These are phyloP conservation scores for Molanna angustata DNA, from an alignment of 2,888 invertebrate species.

Conservation along the genomic window DNA sequence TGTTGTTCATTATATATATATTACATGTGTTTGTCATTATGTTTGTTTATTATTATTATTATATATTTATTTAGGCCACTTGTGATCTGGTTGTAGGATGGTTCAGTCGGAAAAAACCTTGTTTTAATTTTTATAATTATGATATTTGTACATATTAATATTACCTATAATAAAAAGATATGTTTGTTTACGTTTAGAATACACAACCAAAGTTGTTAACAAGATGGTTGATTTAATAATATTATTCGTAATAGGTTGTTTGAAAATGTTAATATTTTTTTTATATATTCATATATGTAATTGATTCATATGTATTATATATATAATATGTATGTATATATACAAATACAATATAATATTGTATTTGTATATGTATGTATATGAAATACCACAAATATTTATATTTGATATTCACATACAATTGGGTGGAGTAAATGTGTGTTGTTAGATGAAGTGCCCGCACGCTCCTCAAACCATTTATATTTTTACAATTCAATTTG, in stretches of 20 bases:
- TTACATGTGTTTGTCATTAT: too few species aligned
- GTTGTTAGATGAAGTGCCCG: slow-evolving; percentile 8
- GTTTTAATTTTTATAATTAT: slow-evolving; percentile 26
- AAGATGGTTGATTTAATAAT: slow-evolving; percentile 58
- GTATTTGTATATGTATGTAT: too few species aligned
- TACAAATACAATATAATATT: too few species aligned
- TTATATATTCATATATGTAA: slow-evolving; percentile 20
- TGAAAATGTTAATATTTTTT: slow-evolving; percentile 33
- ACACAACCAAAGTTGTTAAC: slow-evolving; percentile 61
- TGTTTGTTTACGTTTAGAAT: slow-evolving; percentile 55
- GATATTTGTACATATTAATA: slow-evolving; percentile 30
- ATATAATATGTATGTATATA: slow-evolving; percentile 14
- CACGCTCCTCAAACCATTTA: slow-evolving; percentile 25
- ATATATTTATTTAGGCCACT: slow-evolving; percentile 28
- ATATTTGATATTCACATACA: slow-evolving; percentile 6
- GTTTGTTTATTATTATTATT: background rate
- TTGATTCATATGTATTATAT: slow-evolving; percentile 1
- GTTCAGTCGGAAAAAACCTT: slow-evolving; percentile 25
- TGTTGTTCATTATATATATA: too few species aligned
- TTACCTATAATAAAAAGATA: slow-evolving; percentile 15
- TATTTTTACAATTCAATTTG: slow-evolving; percentile 41
- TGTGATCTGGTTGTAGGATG: slow-evolving; percentile 29
- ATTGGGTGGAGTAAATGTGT: slow-evolving; percentile 7
- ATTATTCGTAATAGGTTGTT: slow-evolving; percentile 40
- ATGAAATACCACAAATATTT: too few species aligned